Evolutionary conservation across 2,888 invertebrate genomes (phyloP), one percentile per base, ranked within the genome.

Genomic region (Calameuta filiformis): DNA sequence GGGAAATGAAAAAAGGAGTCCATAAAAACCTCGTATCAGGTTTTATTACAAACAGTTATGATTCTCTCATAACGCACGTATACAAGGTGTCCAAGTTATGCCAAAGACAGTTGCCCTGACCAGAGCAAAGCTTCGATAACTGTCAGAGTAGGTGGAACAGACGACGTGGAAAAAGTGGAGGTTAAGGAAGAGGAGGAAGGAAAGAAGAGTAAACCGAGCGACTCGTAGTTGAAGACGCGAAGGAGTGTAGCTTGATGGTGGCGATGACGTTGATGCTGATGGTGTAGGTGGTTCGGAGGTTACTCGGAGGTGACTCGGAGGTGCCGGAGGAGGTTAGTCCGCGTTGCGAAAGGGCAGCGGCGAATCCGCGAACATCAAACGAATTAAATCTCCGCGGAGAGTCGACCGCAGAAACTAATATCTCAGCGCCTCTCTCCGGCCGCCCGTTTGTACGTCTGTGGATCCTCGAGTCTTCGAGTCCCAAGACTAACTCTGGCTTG

Each of bases 331-430:
- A 71, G 71, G 71, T 71, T 71, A 71, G 31, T 31, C 68, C 15
- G 73, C 71, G 40, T 73, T 75, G 75, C 75, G 77, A 75, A 77
- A 73, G 75, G 82, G 86, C 83, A 86, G 90, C 91, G 91, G 91
- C 89, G 86, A 90, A 89, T 90, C 89, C 87, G 91, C 88, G 90
- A 90, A 91, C 91, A 91, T 91, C 91, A 91, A 91, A 91, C 90
- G 91, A 91, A 91, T 91, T 91, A 91, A 91, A 90, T 90, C 89
- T 90, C 90, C 87, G 87, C 88, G 88, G 89, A 87, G 89, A 89
- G 88, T 86, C 90, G 90, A 91, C 91, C 91, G 90, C 91, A 91
- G 91, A 91, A 91, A 91, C 91, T 91, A 89, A 89, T 90, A 89
- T 90, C 89, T 88, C 90, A 87, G 87, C 86, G 85, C 81, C 83